Evolutionary conservation across 2,113 vertebrate genomes (phyloP), one percentile per base, ranked within the genome.

Genomic region (Danionella cerebrum): DNA sequence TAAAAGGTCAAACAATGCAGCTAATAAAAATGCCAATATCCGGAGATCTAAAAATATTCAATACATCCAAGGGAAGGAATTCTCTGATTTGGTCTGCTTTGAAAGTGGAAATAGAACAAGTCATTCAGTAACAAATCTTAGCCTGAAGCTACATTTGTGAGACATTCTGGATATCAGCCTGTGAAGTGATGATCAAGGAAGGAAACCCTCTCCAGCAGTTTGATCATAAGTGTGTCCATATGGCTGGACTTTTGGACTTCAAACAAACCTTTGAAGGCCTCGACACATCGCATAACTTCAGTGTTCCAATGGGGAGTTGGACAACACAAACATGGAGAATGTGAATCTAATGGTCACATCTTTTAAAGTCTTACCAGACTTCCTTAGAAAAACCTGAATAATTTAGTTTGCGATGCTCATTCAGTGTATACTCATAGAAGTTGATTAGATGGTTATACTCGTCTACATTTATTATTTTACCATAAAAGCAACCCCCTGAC

Each of bases 161-260:
- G 35, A 22, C 9, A 39, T 67, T 39, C 16, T 54, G 27, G 27
- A n/a, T 60, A 52, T 39, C 39, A 14, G 48, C 44, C 24, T 52
- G 57, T 67, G 59, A 63, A 53, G 63, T 65, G 72, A 22, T 6
- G 21, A 12, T 63, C 39, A 50, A 25, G 18, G 24, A 10, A 38
- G 19, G 19, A 35, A 35, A 48, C 33, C 62, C 29, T 31, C 14
- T 25, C 35, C 44, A 54, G 64, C 73, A 16, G 69, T 69, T 74
- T 53, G 74, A 72, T 67, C 14, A 74, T 86, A 85, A 87, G 77
- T 68, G 74, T 55, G 45, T 82, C 85, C 84, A 82, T 79, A 85
- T 86, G 84, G 48, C 68, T 7, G 41, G 7, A 73, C 75, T 82
- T 82, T 69, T 80, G 77, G 77, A 84, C 72, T 78, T 84, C 82